Evolutionary conservation across 2,797 vertebrate species (phyloP).

Genomic region (Octomys mimax): DNA sequence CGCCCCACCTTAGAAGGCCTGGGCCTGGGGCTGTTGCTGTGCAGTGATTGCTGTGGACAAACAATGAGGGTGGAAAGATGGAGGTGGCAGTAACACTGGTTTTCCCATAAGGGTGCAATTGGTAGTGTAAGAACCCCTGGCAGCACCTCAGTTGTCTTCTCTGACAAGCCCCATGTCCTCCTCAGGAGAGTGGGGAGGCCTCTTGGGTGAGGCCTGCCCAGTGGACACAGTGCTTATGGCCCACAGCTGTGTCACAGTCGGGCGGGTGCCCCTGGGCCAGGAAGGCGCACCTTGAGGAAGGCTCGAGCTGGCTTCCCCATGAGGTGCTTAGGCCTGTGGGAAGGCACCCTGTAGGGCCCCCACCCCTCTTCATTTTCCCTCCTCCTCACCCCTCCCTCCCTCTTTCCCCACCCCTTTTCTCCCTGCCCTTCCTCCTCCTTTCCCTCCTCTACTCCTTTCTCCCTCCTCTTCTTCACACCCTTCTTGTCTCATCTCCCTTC

Average conservation of each 20-base stretch:
- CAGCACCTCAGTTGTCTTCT: conserved; percentile 78
- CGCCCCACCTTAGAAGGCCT: not conserved
- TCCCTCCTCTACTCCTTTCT: not conserved
- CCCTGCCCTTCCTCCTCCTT: accelerated
- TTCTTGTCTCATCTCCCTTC: not conserved
- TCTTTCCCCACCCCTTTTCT: not conserved
- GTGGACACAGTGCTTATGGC: not conserved
- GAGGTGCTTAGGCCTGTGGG: not conserved
- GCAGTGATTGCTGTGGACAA: conserved; percentile 80
- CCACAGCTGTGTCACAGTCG: too few species aligned
- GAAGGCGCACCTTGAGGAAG: not conserved
- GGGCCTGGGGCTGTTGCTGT: conserved; percentile 38
- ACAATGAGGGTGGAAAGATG: conserved; percentile 84
- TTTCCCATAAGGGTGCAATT: conserved; percentile 86
- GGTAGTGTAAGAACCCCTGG: conserved; percentile 81
- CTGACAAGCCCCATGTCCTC: conserved; percentile 64
- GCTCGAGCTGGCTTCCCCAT: accelerated
- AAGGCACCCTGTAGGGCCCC: not conserved
- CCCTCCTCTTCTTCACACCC: not conserved
- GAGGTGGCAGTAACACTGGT: conserved; percentile 83
- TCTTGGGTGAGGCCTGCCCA: not conserved
- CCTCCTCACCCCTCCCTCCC: too few species aligned
- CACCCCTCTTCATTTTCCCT: too few species aligned
- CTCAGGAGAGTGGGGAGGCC: conserved; percentile 52
- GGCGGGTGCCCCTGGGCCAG: not conserved